Evolutionary conservation across 2,888 invertebrate species (phyloP).

Genomic region (Scaptomyza tumidula): DNA sequence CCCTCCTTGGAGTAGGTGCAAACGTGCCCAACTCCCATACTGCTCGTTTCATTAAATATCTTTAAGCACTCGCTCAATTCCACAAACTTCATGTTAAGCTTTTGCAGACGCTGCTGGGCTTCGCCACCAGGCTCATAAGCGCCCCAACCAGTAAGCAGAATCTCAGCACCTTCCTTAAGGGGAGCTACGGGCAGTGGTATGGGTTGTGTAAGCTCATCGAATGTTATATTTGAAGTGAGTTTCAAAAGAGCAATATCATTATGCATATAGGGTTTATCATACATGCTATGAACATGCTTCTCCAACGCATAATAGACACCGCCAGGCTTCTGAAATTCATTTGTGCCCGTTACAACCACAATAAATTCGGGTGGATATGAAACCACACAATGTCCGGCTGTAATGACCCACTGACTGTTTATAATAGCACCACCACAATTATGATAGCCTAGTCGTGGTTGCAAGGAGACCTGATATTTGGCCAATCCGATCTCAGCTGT

Average conservation of each 20-base stretch:
- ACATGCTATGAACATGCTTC: conserved; percentile 64
- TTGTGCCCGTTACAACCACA: conserved; percentile 70
- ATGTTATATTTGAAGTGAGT: conserved; percentile 85
- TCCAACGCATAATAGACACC: conserved; percentile 45
- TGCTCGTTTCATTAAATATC: conserved; percentile 84
- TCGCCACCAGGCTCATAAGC: conserved; percentile 84
- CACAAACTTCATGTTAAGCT: conserved; percentile 85
- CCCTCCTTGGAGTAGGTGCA: conserved; percentile 86
- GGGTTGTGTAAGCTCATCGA: conserved; percentile 85
- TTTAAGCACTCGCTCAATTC: conserved; percentile 85
- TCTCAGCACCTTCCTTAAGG: conserved; percentile 84
- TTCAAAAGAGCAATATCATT: conserved; percentile 89
- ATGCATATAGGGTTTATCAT: conserved; percentile 64
- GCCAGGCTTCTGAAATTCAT: conserved; percentile 56
- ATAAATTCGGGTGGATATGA: conserved; percentile 32
- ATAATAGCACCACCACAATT: conserved; percentile 81
- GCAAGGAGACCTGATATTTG: conserved; percentile 81
- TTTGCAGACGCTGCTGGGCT: conserved; percentile 86
- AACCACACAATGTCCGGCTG: conserved; percentile 78
- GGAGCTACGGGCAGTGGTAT: conserved; percentile 83
- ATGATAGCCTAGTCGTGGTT: conserved; percentile 58
- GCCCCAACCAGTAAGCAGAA: conserved; percentile 88
- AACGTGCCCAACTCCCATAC: conserved; percentile 86
- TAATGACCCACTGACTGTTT: conserved; percentile 66
- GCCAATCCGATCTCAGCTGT: conserved; percentile 68